phyloP scores from a whole-genome alignment of 2,113 vertebrate genomes.

The Pholis gunnellus region DNA sequence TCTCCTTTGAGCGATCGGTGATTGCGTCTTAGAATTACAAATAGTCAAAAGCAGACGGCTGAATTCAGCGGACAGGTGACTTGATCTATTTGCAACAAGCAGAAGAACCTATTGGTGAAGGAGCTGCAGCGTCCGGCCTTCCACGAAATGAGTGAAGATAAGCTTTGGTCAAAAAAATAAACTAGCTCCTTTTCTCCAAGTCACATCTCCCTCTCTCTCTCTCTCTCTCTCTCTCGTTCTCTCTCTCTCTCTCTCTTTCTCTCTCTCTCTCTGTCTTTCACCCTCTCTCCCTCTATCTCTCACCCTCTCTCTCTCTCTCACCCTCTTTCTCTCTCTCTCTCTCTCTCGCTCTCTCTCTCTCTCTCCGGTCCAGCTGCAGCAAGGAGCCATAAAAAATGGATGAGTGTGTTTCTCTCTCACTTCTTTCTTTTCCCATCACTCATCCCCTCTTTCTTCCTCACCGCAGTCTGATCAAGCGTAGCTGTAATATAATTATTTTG shows the following conservation, averaged over 20 bases:
- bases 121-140: slow-evolving; percentile 40
- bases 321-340: slow-evolving; percentile 25
- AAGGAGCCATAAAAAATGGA: slow-evolving; percentile 75
- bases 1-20: neutral
- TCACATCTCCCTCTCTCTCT: slow-evolving; percentile 15
- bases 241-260: slow-evolving; percentile 23
- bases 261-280: slow-evolving; percentile 28
- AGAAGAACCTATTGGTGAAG: slow-evolving; percentile 42
- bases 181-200: neutral
- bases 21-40: slow-evolving; percentile 43
- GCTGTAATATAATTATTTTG: slow-evolving; percentile 69
- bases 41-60: slow-evolving; percentile 28
- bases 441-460: slow-evolving; percentile 48
- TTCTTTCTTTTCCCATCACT: slow-evolving; percentile 28
- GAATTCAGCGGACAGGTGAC: slow-evolving; percentile 21
- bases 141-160: slow-evolving; percentile 36
- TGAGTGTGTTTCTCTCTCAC: slow-evolving; percentile 58
- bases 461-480: slow-evolving; percentile 61
- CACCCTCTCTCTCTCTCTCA: neutral
- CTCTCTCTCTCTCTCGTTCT: slow-evolving; percentile 11
- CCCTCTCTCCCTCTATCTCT: neutral
- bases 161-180: slow-evolving; percentile 36
- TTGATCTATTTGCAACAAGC: slow-evolving; percentile 44
- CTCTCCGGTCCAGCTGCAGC: slow-evolving; percentile 49
- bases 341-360: slow-evolving; percentile 31